phyloP scores from a whole-genome alignment of 2,113 vertebrate genomes.

The Cettia cetti region DNA sequence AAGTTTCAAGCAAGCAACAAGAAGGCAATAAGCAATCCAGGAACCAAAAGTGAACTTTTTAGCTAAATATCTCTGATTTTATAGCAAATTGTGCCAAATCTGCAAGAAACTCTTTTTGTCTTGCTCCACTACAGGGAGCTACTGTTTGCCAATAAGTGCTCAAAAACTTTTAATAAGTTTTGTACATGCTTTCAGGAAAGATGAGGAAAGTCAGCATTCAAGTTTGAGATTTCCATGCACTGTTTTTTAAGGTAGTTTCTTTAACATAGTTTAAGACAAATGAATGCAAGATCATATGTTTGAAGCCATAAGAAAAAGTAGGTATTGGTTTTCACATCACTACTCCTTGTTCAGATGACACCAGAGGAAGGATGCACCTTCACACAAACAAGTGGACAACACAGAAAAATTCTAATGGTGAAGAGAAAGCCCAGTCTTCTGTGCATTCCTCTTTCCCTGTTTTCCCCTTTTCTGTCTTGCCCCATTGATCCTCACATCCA shows the following conservation, averaged over 20 bases:
- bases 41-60: neutral
- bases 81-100: neutral
- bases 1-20: neutral
- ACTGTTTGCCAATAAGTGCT: neutral
- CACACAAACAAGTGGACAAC: neutral
- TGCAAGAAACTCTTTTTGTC: neutral
- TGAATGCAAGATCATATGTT: accelerated
- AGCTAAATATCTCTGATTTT: neutral
- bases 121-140: neutral
- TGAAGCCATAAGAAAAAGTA: neutral
- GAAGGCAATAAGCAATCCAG: neutral
- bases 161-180: neutral
- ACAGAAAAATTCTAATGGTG: neutral
- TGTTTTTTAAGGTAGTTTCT: no score
- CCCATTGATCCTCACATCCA: neutral
- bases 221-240: neutral
- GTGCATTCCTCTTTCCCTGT: neutral
- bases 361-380: neutral
- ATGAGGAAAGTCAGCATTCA: neutral
- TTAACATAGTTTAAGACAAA: neutral
- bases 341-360: neutral
- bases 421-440: neutral
- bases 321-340: neutral
- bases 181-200: neutral
- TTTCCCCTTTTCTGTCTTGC: neutral